Conservation (phyloP, 2,888 invertebrate genomes). For the Phrixothrix hirtus region DNA sequence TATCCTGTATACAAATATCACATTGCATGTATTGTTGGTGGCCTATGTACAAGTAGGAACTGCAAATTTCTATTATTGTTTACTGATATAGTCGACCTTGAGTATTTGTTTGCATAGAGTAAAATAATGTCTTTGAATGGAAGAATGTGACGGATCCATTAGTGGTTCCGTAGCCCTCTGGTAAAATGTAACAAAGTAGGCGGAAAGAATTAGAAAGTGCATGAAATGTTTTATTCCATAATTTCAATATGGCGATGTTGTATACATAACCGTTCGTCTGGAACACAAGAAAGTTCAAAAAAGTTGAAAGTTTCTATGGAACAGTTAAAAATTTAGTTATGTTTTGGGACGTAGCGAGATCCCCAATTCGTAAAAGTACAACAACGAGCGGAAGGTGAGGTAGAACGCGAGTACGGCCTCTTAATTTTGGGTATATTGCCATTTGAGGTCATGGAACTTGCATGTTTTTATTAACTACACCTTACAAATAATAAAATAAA, state of each 20-base stretch:
- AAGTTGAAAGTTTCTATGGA: slow-evolving; percentile 34
- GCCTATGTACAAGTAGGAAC: not conserved
- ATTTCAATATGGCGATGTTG: slow-evolving; percentile 43
- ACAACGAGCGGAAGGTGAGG: slow-evolving; percentile 29
- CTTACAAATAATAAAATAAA: slow-evolving; percentile 12
- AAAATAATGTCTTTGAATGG: not conserved
- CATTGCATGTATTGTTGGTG: not conserved
- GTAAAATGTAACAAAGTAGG: not conserved
- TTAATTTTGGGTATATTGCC: slow-evolving; percentile 7
- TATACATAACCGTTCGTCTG: slow-evolving; percentile 40
- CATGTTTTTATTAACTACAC: slow-evolving; percentile 28
- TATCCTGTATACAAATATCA: not conserved
- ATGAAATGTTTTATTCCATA: slow-evolving; percentile 24
- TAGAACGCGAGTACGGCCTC: slow-evolving; percentile 4
- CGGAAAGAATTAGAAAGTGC: slow-evolving; percentile 4
- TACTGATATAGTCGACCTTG: not conserved
- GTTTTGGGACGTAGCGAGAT: slow-evolving; percentile 37
- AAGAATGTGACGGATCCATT: not conserved
- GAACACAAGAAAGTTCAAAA: slow-evolving; percentile 34
- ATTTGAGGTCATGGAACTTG: slow-evolving; percentile 36
- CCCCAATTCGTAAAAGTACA: slow-evolving; percentile 27
- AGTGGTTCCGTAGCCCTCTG: not conserved
- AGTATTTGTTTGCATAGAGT: not conserved
- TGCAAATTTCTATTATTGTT: not conserved
- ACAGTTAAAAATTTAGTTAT: slow-evolving; percentile 41